Evolutionary conservation across 2,888 invertebrate species (phyloP), one percentile per base, ranked within the genome.

Genomic region (Lathronympha strigana): DNA sequence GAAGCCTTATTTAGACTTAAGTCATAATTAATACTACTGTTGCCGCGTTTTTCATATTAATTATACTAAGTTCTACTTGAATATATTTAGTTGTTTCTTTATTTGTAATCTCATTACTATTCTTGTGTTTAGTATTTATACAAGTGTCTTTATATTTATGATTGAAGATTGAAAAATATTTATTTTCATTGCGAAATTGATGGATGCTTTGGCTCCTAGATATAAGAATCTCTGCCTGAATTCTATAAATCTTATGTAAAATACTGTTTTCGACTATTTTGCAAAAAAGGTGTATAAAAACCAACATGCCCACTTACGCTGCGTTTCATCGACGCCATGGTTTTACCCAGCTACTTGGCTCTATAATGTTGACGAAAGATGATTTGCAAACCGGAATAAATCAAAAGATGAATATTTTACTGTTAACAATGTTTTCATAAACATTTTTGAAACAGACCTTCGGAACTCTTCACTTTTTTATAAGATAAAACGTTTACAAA

Each of bases 1-100:
- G 19, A 43, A 31, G 9, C 43, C 57, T 43, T 57, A 45, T 45
- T 43, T 45, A 31, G 45, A 57, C 40, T 43, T 43, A n/a, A 28
- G 13, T 19, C 8, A 55, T 43, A 45, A 45, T 55, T 55, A 43
- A 17, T 55, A 43, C 38, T 11, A 36, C 36, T 5, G 9, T 55
- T 54, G 28, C 55, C 40, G 55, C 40, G 40, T 31, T 45, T 57
- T 40, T 31, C n/a, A 31, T 31, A 19, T 13, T 28, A 13, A 25
- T 43, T 57, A 40, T 54, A 40, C 25, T 57, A n/a, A 13, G 17
- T 28, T 28, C 28, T 31, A 19, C 43, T 43, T 13, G 17, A 19
- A 21, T 8, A 3, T 53, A n/a, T 53, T 25, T 23, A 38, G n/a
- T 36, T 2, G n/a, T 38, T n/a, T 2, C 9, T n/a, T 19, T 28